phyloP scores from a whole-genome alignment of 2,113 vertebrate genomes.

The Amphiprion ocellaris region DNA sequence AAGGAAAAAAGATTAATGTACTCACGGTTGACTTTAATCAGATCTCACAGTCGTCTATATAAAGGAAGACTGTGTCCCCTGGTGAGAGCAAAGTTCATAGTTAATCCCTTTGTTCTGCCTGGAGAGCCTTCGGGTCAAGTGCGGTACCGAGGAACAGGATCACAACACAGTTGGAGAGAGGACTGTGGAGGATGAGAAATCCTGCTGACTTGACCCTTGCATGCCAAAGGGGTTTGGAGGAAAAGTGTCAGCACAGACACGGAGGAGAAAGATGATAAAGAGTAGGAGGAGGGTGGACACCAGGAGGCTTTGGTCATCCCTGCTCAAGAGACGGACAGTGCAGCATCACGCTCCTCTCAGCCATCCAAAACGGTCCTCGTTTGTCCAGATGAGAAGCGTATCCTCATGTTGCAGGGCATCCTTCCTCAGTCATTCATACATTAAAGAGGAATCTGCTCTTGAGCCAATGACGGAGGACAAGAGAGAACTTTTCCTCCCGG shows the following conservation, averaged over 20 bases:
- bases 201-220: conserved; percentile 60
- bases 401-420: conserved; percentile 61
- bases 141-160: conserved; percentile 51
- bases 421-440: conserved; percentile 30
- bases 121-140: conserved; percentile 69
- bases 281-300: conserved; percentile 26
- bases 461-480: conserved; percentile 27
- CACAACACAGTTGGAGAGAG: conserved; percentile 60
- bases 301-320: conserved; percentile 40
- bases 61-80: conserved; percentile 22
- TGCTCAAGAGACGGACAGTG: conserved; percentile 19
- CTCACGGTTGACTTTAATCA: conserved; percentile 61
- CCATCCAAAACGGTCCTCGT: conserved; percentile 6
- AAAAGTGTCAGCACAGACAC: conserved; percentile 28
- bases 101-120: conserved; percentile 80
- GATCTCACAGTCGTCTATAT: conserved; percentile 29
- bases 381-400: conserved; percentile 49
- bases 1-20: conserved; percentile 28
- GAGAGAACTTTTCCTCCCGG: conserved; percentile 54
- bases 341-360: conserved; percentile 42
- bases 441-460: conserved; percentile 10
- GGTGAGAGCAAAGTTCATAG: conserved; percentile 65
- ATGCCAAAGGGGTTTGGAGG: conserved; percentile 34
- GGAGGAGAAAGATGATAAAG: conserved; percentile 32
- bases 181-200: conserved; percentile 55